These are phyloP conservation scores for Sciaenops ocellatus DNA, from an alignment of 2,797 vertebrate species.

Conservation along the genomic window DNA sequence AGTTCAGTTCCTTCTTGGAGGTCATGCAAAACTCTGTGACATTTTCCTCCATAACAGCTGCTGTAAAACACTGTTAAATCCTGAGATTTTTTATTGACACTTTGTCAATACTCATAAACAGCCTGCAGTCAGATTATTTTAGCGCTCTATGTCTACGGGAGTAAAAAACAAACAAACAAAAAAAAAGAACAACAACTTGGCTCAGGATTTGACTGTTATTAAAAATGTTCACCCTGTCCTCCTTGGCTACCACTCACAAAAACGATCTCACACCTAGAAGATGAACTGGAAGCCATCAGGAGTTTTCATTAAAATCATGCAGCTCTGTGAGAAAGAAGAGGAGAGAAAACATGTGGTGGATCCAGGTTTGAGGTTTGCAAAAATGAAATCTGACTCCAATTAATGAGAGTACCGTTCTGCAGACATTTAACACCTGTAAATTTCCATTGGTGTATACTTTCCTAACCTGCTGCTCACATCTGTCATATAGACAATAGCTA, in stretches of 20 bases:
- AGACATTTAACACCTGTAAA: constrained; percentile 68
- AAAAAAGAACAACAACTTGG: background rate
- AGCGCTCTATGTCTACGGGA: background rate
- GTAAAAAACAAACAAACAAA: constrained; percentile 11
- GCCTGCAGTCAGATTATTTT: constrained; percentile 32
- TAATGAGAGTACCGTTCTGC: constrained; percentile 62
- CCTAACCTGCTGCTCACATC: constrained; percentile 55
- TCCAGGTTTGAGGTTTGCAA: constrained; percentile 58
- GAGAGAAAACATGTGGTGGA: constrained; percentile 7
- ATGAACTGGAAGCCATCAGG: constrained; percentile 44
- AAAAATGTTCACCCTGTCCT: constrained; percentile 24
- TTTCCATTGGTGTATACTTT: constrained; percentile 48
- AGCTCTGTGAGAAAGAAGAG: constrained; percentile 24
- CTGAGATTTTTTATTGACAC: constrained; percentile 38
- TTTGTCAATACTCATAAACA: constrained; percentile 44
- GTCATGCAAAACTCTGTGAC: constrained; percentile 41
- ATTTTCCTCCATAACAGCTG: constrained; percentile 19
- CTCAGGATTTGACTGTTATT: constrained; percentile 40
- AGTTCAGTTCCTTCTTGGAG: constrained; percentile 31
- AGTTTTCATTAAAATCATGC: constrained; percentile 55
- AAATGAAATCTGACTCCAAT: constrained; percentile 65
- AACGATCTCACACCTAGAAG: constrained; percentile 36
- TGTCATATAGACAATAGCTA: constrained; percentile 46
- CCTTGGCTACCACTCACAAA: constrained; percentile 13
- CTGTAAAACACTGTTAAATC: constrained; percentile 44